A percentile compares a stretch with the other conserved stretches of the same genome.
Evolutionary conservation across 2,888 invertebrate genomes (phyloP).

Genomic region (Acanthosepion lycidas): DNA sequence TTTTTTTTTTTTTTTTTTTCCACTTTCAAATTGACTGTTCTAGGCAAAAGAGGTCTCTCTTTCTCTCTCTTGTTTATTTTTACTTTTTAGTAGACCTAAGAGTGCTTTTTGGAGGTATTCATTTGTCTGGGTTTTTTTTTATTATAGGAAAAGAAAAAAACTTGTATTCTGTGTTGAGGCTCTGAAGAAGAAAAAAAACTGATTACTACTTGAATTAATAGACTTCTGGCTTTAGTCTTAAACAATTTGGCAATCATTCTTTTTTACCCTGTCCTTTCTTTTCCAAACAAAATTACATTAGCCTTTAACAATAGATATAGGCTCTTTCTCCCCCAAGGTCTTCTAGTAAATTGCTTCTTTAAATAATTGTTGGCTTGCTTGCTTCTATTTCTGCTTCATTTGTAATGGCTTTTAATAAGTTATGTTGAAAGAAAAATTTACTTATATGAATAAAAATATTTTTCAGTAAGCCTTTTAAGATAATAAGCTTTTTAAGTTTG

Average conservation of each 20-base stretch:
- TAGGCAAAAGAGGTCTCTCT: too few species aligned
- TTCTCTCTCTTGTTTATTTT: background rate
- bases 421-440: background rate
- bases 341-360: background rate
- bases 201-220: background rate
- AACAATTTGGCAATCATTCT: conserved; percentile 4
- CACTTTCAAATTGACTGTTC: too few species aligned
- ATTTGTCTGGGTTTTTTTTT: background rate
- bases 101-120: background rate
- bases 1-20: too few species aligned
- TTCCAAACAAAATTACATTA: background rate
- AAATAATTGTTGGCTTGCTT: background rate
- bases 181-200: background rate
- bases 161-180: too few species aligned
- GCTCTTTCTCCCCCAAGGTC: background rate
- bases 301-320: conserved; percentile 2
- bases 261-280: background rate
- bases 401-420: background rate
- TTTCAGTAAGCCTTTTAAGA: too few species aligned
- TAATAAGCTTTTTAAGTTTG: too few species aligned
- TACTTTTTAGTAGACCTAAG: background rate
- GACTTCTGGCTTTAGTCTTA: background rate
- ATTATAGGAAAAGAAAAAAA: too few species aligned
- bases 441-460: too few species aligned
- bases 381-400: background rate